These are phyloP conservation scores for Calycopis cecrops DNA, from an alignment of 1,140 invertebrate genomes.

Conservation along the genomic window DNA sequence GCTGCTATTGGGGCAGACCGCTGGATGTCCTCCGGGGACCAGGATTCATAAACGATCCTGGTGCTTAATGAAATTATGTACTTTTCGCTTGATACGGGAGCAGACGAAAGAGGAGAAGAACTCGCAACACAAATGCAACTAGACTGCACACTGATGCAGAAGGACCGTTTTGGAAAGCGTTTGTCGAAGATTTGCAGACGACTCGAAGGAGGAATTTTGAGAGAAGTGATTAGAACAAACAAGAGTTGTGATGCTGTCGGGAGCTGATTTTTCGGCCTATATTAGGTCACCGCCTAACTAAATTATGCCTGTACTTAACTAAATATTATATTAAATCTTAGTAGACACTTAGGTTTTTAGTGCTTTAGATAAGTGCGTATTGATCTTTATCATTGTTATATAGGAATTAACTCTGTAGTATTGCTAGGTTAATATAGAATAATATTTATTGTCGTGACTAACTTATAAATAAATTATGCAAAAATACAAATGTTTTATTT, in stretches of 20 bases:
- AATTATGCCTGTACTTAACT: constrained; percentile 55
- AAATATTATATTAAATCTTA: background rate
- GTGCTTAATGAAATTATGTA: constrained; percentile 53
- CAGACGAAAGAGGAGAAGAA: background rate
- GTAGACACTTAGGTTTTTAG: background rate
- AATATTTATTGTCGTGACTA: no score
- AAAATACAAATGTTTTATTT: no score
- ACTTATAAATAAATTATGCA: no score
- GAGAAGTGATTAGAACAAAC: background rate
- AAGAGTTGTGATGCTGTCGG: background rate
- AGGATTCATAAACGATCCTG: constrained; percentile 40
- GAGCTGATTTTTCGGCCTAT: constrained; percentile 31
- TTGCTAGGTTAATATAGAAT: background rate
- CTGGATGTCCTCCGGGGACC: constrained; percentile 31
- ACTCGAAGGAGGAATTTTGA: background rate
- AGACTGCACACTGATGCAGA: no score
- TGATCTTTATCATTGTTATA: background rate
- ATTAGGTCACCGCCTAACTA: constrained; percentile 54
- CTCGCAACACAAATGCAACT: no score
- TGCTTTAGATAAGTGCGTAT: background rate
- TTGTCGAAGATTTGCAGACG: background rate
- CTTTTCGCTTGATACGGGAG: constrained; percentile 27
- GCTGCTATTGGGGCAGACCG: constrained; percentile 15
- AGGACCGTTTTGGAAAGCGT: background rate
- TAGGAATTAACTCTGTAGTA: background rate